Conservation (phyloP, 37 sponge, comb jelly and placozoan species). For the Geodia barretti region DNA sequence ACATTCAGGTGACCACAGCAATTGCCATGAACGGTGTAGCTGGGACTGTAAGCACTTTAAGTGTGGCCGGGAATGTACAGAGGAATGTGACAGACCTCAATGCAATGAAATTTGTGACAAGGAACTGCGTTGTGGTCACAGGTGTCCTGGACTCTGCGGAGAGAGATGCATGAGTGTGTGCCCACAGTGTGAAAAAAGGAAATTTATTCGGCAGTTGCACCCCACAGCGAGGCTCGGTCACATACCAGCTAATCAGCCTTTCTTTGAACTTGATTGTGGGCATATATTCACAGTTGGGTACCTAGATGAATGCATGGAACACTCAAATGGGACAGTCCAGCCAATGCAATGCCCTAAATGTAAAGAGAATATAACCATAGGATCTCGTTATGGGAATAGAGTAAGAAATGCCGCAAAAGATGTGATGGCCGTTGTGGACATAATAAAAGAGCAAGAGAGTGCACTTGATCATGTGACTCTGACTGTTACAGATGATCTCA, state of each 20-base stretch:
- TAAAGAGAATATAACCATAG: background rate
- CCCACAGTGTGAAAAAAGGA: constrained; percentile 31
- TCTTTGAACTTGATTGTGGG: constrained; percentile 42
- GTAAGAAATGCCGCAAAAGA: constrained; percentile 8
- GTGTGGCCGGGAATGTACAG: constrained; percentile 56
- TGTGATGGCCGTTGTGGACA: constrained; percentile 8
- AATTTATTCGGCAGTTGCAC: constrained; percentile 18
- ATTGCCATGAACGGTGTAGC: constrained; percentile 36
- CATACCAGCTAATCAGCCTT: no score
- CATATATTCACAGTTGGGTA: constrained; percentile 48
- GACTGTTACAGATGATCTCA: no score
- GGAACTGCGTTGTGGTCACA: constrained; percentile 61
- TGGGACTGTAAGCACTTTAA: constrained; percentile 35
- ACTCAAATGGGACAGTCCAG: background rate
- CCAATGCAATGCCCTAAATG: constrained; percentile 24
- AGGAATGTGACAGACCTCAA: constrained; percentile 45
- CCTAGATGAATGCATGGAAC: constrained; percentile 24
- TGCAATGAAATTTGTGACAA: constrained; percentile 64
- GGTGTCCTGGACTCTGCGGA: constrained; percentile 76
- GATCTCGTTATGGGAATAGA: constrained; percentile 41
- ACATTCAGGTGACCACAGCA: no score
- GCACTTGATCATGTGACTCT: background rate
- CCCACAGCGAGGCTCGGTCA: background rate
- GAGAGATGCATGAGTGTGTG: constrained; percentile 68
- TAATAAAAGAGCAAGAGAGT: background rate